Percentiles rank a stretch among this genome's conserved stretches.
These are phyloP conservation scores for Blastobasis lacticolella DNA, from an alignment of 2,888 invertebrate species.

Conservation along the genomic window DNA sequence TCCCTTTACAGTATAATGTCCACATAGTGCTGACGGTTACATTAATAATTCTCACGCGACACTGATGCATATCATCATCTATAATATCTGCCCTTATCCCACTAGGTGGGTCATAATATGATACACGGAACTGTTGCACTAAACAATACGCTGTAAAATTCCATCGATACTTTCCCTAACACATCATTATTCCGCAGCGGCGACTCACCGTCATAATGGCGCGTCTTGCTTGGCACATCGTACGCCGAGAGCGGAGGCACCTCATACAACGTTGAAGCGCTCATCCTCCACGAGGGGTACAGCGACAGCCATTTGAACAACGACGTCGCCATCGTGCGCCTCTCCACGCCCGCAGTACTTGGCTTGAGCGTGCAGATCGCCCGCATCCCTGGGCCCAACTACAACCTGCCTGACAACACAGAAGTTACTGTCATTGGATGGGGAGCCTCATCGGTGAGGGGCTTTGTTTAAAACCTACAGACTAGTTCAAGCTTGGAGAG, in stretches of 20 bases:
- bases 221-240: slow-evolving; percentile 30
- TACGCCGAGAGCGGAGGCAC: slow-evolving; percentile 24
- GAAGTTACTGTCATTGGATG: slow-evolving; percentile 30
- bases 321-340: slow-evolving; percentile 34
- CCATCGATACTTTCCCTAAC: not conserved
- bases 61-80: too few relatives aligned
- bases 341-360: slow-evolving; percentile 18
- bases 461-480: too few relatives aligned
- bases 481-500: too few relatives aligned
- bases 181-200: slow-evolving; percentile 20
- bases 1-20: too few relatives aligned
- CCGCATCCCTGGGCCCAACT: slow-evolving; percentile 24
- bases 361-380: slow-evolving; percentile 20
- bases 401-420: slow-evolving; percentile 20
- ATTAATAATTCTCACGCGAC: too few relatives aligned
- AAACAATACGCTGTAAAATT: too few relatives aligned
- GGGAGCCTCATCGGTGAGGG: slow-evolving; percentile 31
- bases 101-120: too few relatives aligned
- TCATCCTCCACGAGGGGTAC: slow-evolving; percentile 27
- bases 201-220: slow-evolving; percentile 29
- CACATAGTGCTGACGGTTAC: too few relatives aligned
- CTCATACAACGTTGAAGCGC: slow-evolving; percentile 14
- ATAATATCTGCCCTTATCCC: not conserved
- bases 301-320: slow-evolving; percentile 16
- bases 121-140: too few relatives aligned